phyloP scores from a whole-genome alignment of 30 jellyfish, hydroid and myxozoan species.

The Chrysaora quinquecirrha region DNA sequence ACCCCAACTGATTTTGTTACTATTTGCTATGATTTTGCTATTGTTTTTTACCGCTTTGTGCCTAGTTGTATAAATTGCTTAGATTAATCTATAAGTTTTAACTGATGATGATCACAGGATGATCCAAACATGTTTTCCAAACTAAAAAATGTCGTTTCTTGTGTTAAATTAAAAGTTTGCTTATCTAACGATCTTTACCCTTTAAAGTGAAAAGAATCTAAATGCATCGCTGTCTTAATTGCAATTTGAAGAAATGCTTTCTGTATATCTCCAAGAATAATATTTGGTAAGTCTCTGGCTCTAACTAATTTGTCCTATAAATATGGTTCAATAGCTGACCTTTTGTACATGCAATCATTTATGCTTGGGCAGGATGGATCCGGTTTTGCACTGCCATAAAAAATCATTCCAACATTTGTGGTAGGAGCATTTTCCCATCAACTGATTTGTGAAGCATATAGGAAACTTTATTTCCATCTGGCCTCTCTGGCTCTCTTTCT shows the following conservation, averaged over 20 bases:
- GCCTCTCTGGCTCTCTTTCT: constrained; percentile 35
- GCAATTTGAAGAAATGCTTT: constrained; percentile 52
- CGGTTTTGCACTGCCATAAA: constrained; percentile 38
- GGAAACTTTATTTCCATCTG: constrained; percentile 19
- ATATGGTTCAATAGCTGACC: constrained; percentile 43
- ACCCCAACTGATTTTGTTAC: too few species aligned
- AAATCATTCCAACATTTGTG: constrained; percentile 41
- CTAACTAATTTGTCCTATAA: constrained; percentile 58
- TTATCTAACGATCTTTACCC: constrained; percentile 11
- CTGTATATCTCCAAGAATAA: constrained; percentile 31
- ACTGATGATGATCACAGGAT: too few species aligned
- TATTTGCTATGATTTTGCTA: too few species aligned
- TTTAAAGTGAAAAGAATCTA: constrained; percentile 42
- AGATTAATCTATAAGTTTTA: too few species aligned
- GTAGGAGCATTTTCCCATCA: constrained; percentile 44
- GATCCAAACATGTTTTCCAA: too few species aligned
- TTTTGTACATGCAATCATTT: too few species aligned
- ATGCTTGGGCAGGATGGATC: not conserved
- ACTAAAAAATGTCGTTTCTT: too few species aligned
- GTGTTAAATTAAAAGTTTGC: too few species aligned
- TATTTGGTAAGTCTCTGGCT: constrained; percentile 36
- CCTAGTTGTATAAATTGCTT: too few species aligned
- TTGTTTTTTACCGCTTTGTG: too few species aligned
- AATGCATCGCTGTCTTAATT: constrained; percentile 45
- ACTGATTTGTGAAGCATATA: constrained; percentile 54